Conservation (phyloP, 2,888 invertebrate species). For the Andrena dorsata region DNA sequence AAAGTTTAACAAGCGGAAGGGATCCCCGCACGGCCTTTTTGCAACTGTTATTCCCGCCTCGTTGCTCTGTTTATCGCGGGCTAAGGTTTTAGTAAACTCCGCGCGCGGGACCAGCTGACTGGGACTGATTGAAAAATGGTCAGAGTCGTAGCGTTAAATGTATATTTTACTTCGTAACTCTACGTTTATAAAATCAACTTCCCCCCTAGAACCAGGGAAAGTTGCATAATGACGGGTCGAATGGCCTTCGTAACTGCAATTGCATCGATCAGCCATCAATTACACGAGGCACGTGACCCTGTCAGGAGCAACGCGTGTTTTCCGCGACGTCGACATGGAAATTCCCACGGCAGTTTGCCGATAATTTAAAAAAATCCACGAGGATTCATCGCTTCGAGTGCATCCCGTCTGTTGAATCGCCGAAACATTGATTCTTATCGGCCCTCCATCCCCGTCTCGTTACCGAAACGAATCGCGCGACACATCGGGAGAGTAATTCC, state of each 20-base stretch:
- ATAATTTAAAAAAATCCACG: conserved; percentile 20
- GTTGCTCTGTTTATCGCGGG: background rate
- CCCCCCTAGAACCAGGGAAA: background rate
- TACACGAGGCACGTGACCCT: conserved; percentile 51
- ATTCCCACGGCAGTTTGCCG: background rate
- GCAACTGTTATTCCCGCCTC: background rate
- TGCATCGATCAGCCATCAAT: conserved; percentile 63
- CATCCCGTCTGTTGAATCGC: too few relatives aligned
- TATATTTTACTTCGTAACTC: background rate
- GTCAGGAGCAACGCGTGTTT: conserved; percentile 54
- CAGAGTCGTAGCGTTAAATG: background rate
- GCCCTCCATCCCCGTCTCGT: background rate
- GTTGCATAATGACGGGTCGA: conserved; percentile 37
- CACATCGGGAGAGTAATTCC: background rate
- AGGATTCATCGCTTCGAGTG: background rate
- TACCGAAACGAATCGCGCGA: conserved; percentile 4
- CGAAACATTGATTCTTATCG: background rate
- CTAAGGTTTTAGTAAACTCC: background rate
- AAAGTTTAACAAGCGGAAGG: conserved; percentile 16
- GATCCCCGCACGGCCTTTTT: background rate
- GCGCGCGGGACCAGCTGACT: background rate
- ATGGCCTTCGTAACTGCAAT: conserved; percentile 45
- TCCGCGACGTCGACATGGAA: conserved; percentile 36
- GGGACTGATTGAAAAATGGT: background rate
- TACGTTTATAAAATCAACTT: background rate